Base-by-base conservation (phyloP, 37 sponge, comb jelly and placozoan genomes). In the Cliona cf. orientalis region DNA sequence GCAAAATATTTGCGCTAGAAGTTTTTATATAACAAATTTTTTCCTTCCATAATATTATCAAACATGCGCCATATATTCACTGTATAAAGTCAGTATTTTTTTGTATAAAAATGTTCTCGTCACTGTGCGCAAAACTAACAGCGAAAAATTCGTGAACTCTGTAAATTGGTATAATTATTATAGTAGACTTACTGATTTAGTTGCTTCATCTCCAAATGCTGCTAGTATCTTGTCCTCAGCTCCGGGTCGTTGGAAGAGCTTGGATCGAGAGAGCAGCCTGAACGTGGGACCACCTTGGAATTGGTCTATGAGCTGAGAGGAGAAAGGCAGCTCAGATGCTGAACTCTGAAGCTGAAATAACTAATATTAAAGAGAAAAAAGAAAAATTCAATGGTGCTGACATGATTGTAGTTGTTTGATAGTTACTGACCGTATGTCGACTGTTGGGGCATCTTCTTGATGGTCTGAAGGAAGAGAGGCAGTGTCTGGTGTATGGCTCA, bases 401-500 rank as follows among this genome's bases (percentile, higher is more conserved):
- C 64, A 62, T 62, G 34, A 36, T 25, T n/a, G n/a, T n/a, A n/a
- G n/a, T n/a, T n/a, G n/a, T n/a, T n/a, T n/a, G 29, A 7, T 23
- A 37, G 17, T 17, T 55, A 3, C 87, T 78, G 45, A 91, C 91
- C 25, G 82, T 37, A 70, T 93, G 94, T 62, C 77, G 69, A 37
- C 80, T 76, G 35, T 78, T 75, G 9, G 90, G 90, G 11, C 29
- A 32, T 34, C 83, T 57, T 34, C 72, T 86, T 0, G 86, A 72
- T 1, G 94, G 90, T 35, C 94, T 57, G 65, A 83, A 86, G 26
- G 90, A 89, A 1, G 81, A 78, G 31, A 93, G 61, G 45, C 86
- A 89, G 66, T 93, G 94, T n/a, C 85, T 42, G 11, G 94, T 89
- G 28, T 71, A 3, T 1, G 90, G 74, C 6, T 93, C 94, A 74